phyloP scores from a whole-genome alignment of 2,797 vertebrate species.

The Ambastaia sidthimunki region DNA sequence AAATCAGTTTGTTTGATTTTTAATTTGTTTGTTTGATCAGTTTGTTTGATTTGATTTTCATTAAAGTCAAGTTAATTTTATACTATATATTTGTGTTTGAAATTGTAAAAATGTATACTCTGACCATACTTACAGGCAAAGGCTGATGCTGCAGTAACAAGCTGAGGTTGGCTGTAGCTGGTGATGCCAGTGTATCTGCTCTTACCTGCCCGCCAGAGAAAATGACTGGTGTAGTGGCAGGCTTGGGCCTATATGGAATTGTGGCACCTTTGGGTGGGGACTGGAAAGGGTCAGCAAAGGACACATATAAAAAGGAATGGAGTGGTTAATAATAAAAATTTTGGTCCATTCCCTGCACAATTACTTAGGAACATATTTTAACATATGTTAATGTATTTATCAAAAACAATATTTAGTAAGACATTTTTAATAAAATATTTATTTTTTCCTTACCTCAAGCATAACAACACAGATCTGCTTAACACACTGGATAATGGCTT shows the following conservation, averaged over 20 bases:
- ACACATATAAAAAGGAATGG: not conserved
- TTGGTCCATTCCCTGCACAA: no score
- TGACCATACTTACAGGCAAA: constrained; percentile 97
- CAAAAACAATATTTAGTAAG: no score
- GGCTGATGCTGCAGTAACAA: constrained; percentile 99
- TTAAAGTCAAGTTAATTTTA: no score
- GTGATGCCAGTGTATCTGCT: constrained; percentile 96
- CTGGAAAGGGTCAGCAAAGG: constrained; percentile 71
- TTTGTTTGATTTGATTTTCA: no score
- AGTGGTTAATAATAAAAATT: no score
- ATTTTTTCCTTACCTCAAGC: constrained; percentile 85
- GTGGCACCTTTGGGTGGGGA: constrained; percentile 99
- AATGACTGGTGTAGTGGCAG: constrained; percentile 99
- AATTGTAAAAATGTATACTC: constrained; percentile 75
- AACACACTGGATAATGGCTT: constrained; percentile 97
- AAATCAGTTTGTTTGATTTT: no score
- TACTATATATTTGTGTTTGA: constrained; percentile 65
- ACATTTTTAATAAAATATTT: not conserved
- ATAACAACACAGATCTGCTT: constrained; percentile 98
- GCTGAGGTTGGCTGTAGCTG: constrained; percentile 98
- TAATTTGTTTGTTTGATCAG: no score
- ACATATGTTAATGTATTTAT: no score
- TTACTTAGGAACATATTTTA: no score
- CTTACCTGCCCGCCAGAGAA: constrained; percentile 99
- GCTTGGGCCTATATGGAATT: constrained; percentile 99